A percentile compares a stretch with the other conserved stretches of the same genome.
Evolutionary conservation across 2,888 invertebrate genomes (phyloP).

Genomic region (Syrphus vitripennis): DNA sequence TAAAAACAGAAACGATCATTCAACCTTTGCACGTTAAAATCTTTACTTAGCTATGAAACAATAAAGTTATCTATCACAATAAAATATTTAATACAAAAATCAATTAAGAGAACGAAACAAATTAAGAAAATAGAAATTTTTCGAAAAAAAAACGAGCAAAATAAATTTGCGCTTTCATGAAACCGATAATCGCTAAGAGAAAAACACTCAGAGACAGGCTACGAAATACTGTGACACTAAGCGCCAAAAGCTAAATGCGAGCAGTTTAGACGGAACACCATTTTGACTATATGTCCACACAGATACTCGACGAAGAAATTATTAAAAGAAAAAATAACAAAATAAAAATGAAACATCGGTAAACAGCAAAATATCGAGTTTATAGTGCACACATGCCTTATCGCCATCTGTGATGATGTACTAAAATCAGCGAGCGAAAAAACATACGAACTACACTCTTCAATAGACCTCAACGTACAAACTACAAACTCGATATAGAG

Average conservation of each 20-base stretch:
- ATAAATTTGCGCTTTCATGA: conserved; percentile 24
- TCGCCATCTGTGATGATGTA: conserved; percentile 54
- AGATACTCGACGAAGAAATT: conserved; percentile 8
- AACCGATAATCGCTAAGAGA: conserved; percentile 36
- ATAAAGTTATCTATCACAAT: conserved; percentile 44
- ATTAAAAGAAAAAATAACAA: conserved; percentile 28
- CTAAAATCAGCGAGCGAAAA: conserved; percentile 44
- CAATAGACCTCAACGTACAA: conserved; percentile 65
- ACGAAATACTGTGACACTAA: conserved; percentile 56
- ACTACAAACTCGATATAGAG: conserved; percentile 47
- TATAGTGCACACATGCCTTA: conserved; percentile 66
- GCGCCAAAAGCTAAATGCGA: conserved; percentile 62
- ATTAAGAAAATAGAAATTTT: conserved; percentile 8
- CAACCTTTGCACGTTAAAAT: conserved; percentile 35
- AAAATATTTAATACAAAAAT: conserved; percentile 55
- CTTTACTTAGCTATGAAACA: conserved; percentile 11
- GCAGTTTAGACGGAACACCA: conserved; percentile 48
- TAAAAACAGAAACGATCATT: conserved; percentile 34
- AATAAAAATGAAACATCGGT: conserved; percentile 13
- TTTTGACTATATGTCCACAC: conserved; percentile 37
- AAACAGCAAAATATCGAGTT: conserved; percentile 65
- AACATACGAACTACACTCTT: conserved; percentile 66
- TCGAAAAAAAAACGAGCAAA: neutral
- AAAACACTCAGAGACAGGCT: conserved; percentile 42
- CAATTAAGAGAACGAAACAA: conserved; percentile 51